These are phyloP conservation scores for Acropternis orthonyx DNA, from an alignment of 2,797 vertebrate genomes.

Conservation along the genomic window DNA sequence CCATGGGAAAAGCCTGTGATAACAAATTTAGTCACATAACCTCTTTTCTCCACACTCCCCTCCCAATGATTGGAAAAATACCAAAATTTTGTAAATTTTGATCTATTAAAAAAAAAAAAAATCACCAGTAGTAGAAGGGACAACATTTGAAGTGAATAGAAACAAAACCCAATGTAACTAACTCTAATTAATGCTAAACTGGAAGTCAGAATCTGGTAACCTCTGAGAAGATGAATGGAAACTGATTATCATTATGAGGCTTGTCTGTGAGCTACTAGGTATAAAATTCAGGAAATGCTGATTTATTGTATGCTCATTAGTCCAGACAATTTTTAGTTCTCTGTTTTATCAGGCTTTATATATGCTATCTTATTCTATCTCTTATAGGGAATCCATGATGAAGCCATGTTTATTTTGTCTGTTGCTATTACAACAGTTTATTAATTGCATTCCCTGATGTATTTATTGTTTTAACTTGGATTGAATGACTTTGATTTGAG, in stretches of 20 bases:
- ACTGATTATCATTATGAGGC: not conserved
- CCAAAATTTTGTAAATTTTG: not conserved
- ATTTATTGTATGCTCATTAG: not conserved
- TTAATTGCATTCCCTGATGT: not conserved
- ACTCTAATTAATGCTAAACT: not conserved
- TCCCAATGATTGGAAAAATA: not conserved
- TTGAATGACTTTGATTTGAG: not conserved
- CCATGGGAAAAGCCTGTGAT: not conserved
- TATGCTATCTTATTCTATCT: not conserved
- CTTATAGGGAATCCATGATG: not conserved
- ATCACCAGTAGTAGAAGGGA: not conserved
- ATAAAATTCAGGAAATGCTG: not conserved
- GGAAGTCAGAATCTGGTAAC: not conserved
- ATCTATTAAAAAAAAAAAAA: not conserved
- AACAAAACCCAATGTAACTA: not conserved
- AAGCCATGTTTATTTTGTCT: not conserved
- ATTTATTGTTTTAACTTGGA: conserved; percentile 1
- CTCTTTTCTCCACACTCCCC: accelerated
- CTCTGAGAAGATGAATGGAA: not conserved
- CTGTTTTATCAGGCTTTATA: not conserved
- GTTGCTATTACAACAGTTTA: not conserved
- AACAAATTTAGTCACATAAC: not conserved
- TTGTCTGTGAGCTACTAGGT: not conserved
- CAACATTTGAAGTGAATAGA: not conserved
- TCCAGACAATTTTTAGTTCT: not conserved